Conservation (phyloP, 2,888 invertebrate genomes). For the Arctia plantaginis region DNA sequence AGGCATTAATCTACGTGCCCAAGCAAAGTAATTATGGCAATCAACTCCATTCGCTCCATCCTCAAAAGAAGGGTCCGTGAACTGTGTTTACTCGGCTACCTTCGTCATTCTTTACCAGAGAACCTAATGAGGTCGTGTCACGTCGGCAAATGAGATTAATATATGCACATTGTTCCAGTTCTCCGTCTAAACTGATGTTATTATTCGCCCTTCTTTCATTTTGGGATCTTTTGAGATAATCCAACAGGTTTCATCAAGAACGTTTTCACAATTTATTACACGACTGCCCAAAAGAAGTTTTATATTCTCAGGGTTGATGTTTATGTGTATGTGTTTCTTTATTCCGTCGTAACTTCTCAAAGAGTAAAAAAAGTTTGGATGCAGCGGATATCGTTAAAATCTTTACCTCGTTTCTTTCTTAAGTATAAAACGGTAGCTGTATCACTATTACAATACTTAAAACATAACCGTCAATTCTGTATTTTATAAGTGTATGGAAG, state of each 20-base stretch:
- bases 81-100: not conserved
- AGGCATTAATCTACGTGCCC: constrained; percentile 3
- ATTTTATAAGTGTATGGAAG: not conserved
- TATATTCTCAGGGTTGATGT: not conserved
- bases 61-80: constrained; percentile 1
- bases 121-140: constrained; percentile 5
- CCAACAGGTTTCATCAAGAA: not conserved
- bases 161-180: not conserved
- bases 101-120: constrained; percentile 8
- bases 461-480: not conserved
- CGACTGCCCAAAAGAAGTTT: not conserved
- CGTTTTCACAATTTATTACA: not conserved
- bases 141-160: constrained; percentile 5
- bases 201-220: not conserved
- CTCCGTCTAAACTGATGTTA: not conserved
- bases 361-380: not conserved
- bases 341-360: not conserved
- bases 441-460: not conserved
- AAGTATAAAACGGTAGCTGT: not conserved
- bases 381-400: not conserved
- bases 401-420: too few relatives aligned
- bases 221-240: not conserved
- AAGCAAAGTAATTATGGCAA: constrained; percentile 13
- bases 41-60: not conserved
- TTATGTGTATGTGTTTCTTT: not conserved